A percentile compares a stretch with the other conserved stretches of the same genome.
phyloP scores from a whole-genome alignment of 2,888 invertebrate species.

The Phyllotreta striolata region DNA sequence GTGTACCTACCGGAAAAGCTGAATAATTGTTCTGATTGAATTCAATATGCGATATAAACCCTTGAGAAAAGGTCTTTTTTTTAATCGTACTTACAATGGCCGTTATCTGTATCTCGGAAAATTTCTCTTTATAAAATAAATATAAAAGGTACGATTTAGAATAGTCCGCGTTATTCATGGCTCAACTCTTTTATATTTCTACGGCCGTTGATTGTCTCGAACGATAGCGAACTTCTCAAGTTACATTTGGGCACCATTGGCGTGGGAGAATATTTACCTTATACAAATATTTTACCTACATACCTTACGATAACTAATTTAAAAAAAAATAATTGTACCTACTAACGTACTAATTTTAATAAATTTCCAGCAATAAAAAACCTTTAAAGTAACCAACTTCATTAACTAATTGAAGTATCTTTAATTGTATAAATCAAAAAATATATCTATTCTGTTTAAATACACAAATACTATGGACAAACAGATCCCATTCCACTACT shows the following conservation, averaged over 20 bases:
- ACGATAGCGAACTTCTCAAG: slow-evolving; percentile 50
- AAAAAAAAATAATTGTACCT: too few species aligned
- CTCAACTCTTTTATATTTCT: slow-evolving; percentile 44
- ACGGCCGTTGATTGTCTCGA: slow-evolving; percentile 48
- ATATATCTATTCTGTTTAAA: background rate
- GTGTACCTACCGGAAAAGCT: too few species aligned
- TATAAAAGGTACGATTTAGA: slow-evolving; percentile 39
- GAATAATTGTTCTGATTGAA: too few species aligned
- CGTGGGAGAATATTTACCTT: slow-evolving; percentile 29
- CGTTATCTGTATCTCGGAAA: slow-evolving; percentile 37
- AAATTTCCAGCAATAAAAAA: too few species aligned
- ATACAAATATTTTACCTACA: too few species aligned
- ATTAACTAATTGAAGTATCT: background rate
- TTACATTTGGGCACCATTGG: slow-evolving; percentile 46
- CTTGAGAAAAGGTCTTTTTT: too few species aligned
- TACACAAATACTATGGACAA: too few species aligned
- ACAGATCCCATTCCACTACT: slow-evolving; percentile 1
- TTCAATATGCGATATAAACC: too few species aligned
- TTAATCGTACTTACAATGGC: too few species aligned
- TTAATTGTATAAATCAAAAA: background rate
- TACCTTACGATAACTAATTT: too few species aligned
- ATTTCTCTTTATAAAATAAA: slow-evolving; percentile 39
- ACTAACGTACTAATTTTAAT: too few species aligned
- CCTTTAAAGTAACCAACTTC: too few species aligned
- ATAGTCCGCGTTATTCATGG: slow-evolving; percentile 41